These are phyloP conservation scores for Tetanocera ferruginea DNA, from an alignment of 2,888 invertebrate genomes.

Conservation along the genomic window DNA sequence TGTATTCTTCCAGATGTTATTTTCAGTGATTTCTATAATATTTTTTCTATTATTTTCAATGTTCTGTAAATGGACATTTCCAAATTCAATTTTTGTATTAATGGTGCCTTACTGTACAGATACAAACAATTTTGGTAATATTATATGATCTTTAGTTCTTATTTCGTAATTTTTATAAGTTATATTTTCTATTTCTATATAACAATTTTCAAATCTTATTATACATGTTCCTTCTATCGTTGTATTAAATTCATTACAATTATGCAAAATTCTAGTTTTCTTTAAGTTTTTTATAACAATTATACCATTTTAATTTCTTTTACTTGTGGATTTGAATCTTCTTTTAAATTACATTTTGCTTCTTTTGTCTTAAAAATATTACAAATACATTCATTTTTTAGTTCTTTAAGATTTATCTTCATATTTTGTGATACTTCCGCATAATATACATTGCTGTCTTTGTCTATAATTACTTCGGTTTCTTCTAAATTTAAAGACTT, in stretches of 20 bases:
- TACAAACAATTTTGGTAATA: too few species aligned
- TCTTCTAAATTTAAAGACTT: slow-evolving; percentile 32
- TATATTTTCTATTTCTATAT: slow-evolving; percentile 35
- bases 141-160: too few species aligned
- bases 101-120: too few species aligned
- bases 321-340: slow-evolving; percentile 6
- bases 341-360: slow-evolving; percentile 35
- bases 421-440: slow-evolving; percentile 26
- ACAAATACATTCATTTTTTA: slow-evolving; percentile 30
- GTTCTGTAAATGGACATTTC: too few species aligned
- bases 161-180: slow-evolving; percentile 29
- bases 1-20: too few species aligned
- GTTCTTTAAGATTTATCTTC: slow-evolving; percentile 33
- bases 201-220: slow-evolving; percentile 44
- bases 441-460: slow-evolving; percentile 33
- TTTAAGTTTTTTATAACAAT: slow-evolving; percentile 36
- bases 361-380: slow-evolving; percentile 38
- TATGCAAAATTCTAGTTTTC: slow-evolving; percentile 69
- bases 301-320: slow-evolving; percentile 39
- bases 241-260: slow-evolving; percentile 33
- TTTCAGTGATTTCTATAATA: too few species aligned
- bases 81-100: too few species aligned
- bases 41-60: too few species aligned
- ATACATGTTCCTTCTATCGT: slow-evolving; percentile 35
- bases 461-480: slow-evolving; percentile 36